A percentile compares a stretch with the other conserved stretches of the same genome.
Evolutionary conservation across 2,113 vertebrate genomes (phyloP).

Genomic region (Columbina picui): DNA sequence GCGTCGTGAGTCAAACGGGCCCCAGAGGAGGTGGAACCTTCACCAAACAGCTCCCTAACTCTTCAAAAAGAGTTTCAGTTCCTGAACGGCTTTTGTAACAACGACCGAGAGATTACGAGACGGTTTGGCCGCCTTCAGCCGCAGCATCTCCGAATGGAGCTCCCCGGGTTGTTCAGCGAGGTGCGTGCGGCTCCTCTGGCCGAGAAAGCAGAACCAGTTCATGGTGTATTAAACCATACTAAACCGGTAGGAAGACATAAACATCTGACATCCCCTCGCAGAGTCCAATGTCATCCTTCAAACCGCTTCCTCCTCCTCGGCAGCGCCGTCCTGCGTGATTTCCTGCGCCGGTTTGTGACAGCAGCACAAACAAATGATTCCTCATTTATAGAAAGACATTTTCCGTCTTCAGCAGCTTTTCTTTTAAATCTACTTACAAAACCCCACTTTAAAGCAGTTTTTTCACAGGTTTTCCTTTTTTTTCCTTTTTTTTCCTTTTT

Average conservation of each 20-base stretch:
- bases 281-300: background rate
- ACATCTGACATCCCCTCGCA: background rate
- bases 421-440: background rate
- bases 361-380: background rate
- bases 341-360: slow-evolving; percentile 16
- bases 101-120: fast-evolving
- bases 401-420: background rate
- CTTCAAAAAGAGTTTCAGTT: background rate
- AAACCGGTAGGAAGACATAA: fast-evolving
- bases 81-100: slow-evolving; percentile 21
- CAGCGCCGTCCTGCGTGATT: slow-evolving; percentile 39
- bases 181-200: fast-evolving
- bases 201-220: background rate
- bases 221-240: fast-evolving
- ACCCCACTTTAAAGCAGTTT: background rate
- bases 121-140: fast-evolving
- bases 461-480: background rate
- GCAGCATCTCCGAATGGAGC: fast-evolving
- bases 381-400: background rate
- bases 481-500: background rate
- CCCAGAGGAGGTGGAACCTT: background rate
- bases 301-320: slow-evolving; percentile 4
- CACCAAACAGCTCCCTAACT: background rate
- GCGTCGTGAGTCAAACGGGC: background rate
- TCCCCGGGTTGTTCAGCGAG: fast-evolving